Evolutionary conservation across 2,113 vertebrate genomes (phyloP).

Genomic region (Psittacus erithacus): DNA sequence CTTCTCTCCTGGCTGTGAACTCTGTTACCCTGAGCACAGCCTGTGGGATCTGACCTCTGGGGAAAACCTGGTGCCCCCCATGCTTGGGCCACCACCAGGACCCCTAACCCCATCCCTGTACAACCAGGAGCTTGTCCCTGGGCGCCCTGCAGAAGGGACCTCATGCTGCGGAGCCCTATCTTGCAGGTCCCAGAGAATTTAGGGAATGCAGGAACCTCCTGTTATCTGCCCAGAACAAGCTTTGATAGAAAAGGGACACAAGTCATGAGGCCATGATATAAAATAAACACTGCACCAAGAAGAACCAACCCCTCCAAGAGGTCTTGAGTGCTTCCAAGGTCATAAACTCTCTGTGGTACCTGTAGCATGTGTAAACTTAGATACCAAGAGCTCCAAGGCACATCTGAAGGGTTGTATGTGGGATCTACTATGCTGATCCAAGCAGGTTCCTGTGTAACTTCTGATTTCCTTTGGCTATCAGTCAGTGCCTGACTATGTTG

Average conservation of each 20-base stretch:
- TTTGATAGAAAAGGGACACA: neutral
- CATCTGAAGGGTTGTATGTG: too few relatives aligned
- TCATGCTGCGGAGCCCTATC: neutral
- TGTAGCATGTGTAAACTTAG: rapidly evolving
- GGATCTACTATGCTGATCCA: rapidly evolving
- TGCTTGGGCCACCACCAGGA: neutral
- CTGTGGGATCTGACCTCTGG: neutral
- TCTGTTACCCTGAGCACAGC: neutral
- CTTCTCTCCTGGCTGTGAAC: neutral
- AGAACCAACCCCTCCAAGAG: neutral
- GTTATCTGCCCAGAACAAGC: neutral
- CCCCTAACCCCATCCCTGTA: neutral
- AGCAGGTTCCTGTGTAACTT: neutral
- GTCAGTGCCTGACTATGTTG: rapidly evolving
- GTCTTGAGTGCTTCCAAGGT: neutral
- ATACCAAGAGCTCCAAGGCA: neutral
- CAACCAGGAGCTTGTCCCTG: too few relatives aligned
- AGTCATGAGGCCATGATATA: too few relatives aligned
- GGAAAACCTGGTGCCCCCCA: neutral
- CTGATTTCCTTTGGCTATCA: neutral
- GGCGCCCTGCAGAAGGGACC: neutral
- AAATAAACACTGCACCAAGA: neutral
- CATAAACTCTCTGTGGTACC: neutral
- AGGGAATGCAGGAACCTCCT: neutral
- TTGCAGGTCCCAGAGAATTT: neutral